Evolutionary conservation across 2,888 invertebrate species (phyloP).

Genomic region (Embidobia sp.): DNA sequence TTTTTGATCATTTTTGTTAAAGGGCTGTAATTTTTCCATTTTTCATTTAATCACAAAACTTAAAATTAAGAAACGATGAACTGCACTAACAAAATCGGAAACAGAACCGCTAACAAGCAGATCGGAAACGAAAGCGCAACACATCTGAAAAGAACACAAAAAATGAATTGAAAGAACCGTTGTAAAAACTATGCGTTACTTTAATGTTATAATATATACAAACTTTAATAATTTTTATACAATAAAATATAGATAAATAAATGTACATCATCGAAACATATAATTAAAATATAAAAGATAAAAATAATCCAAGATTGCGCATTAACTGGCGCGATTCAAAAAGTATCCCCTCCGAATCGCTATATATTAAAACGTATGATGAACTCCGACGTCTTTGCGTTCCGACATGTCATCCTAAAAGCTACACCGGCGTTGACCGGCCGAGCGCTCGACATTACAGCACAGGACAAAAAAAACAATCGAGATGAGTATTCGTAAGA

Average conservation of each 20-base stretch:
- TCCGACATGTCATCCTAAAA: slow-evolving; percentile 25
- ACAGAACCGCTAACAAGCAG: slow-evolving; percentile 13
- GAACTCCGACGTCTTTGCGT: slow-evolving; percentile 22
- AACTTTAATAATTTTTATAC: slow-evolving; percentile 63
- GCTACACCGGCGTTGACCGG: slow-evolving; percentile 20
- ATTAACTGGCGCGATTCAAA: slow-evolving; percentile 58
- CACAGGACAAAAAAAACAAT: slow-evolving; percentile 34
- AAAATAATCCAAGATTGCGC: slow-evolving; percentile 62
- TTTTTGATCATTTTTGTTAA: no score
- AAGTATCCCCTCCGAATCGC: slow-evolving; percentile 46
- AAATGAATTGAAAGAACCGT: slow-evolving; percentile 45
- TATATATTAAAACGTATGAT: slow-evolving; percentile 48
- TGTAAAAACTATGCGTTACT: slow-evolving; percentile 63
- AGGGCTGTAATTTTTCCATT: no score
- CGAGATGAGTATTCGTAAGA: slow-evolving; percentile 62
- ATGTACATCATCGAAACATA: slow-evolving; percentile 64
- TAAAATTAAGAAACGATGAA: no score
- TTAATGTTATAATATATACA: slow-evolving; percentile 65
- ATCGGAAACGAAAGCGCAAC: background rate
- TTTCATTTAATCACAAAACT: background rate
- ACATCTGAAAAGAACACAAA: slow-evolving; percentile 37
- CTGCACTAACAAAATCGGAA: background rate
- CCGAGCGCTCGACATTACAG: slow-evolving; percentile 25
- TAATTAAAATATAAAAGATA: slow-evolving; percentile 65
- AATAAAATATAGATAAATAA: slow-evolving; percentile 65